phyloP scores from a whole-genome alignment of 2,113 vertebrate species.

The Pantherophis guttatus region DNA sequence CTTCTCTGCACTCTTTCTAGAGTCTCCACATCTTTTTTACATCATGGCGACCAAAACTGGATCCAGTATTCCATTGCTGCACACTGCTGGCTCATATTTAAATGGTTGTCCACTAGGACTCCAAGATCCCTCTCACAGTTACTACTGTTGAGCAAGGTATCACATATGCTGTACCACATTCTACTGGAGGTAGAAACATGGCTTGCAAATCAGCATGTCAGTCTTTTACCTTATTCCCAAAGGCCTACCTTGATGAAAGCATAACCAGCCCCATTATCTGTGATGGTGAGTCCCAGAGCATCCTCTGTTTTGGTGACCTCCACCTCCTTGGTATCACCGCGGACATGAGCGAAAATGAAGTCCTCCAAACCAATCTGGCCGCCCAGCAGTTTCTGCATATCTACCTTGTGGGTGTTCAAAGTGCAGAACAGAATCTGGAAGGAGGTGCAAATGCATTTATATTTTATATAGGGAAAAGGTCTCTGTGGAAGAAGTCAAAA shows the following conservation, averaged over 20 bases:
- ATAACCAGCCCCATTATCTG: slow-evolving; percentile 92
- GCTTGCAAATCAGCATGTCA: neutral
- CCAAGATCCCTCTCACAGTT: too few relatives aligned
- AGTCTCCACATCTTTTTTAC: too few relatives aligned
- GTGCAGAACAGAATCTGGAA: slow-evolving; percentile 95
- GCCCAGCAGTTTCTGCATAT: slow-evolving; percentile 96
- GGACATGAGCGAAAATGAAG: slow-evolving; percentile 94
- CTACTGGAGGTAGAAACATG: neutral
- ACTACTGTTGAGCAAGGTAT: too few relatives aligned
- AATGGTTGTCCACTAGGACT: too few relatives aligned
- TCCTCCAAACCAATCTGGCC: slow-evolving; percentile 97
- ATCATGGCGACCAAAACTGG: too few relatives aligned
- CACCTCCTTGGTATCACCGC: slow-evolving; percentile 93
- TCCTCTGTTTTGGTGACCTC: slow-evolving; percentile 95
- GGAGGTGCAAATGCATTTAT: neutral
- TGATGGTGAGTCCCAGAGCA: slow-evolving; percentile 94
- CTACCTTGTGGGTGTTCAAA: slow-evolving; percentile 95
- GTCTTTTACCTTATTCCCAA: neutral
- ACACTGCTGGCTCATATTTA: too few relatives aligned
- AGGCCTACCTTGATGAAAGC: slow-evolving; percentile 91
- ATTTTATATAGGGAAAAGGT: neutral
- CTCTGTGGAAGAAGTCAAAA: neutral
- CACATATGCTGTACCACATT: too few relatives aligned
- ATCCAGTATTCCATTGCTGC: too few relatives aligned
- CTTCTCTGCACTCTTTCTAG: too few relatives aligned